phyloP scores from a whole-genome alignment of 2,113 vertebrate genomes.

The Aplodontia rufa region DNA sequence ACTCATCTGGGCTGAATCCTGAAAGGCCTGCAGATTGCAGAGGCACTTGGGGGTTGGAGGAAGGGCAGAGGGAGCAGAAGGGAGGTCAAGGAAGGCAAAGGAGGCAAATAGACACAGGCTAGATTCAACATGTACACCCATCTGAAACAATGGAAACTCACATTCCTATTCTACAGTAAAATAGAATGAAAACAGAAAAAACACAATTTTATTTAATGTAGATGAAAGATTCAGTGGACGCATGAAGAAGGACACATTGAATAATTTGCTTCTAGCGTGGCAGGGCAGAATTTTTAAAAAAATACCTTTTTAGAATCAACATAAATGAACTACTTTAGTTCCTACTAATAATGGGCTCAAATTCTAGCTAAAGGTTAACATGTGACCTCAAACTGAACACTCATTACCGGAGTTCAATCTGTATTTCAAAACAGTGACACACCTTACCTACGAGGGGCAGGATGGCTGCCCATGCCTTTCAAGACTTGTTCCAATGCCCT shows the following conservation, averaged over 20 bases:
- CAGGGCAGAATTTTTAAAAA: not conserved
- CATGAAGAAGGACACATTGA: not conserved
- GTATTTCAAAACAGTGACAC: not conserved
- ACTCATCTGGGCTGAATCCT: not conserved
- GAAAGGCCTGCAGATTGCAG: not conserved
- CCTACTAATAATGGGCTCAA: not conserved
- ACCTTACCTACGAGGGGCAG: not conserved
- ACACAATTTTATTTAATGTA: not conserved
- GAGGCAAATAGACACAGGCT: not conserved
- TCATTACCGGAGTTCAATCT: not conserved
- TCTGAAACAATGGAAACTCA: not conserved
- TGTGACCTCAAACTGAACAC: not conserved
- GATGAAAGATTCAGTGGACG: not conserved
- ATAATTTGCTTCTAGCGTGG: not conserved
- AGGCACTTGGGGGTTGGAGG: not conserved
- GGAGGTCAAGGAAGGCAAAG: not conserved
- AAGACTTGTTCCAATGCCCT: not conserved
- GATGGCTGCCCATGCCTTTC: not conserved
- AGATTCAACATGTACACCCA: not conserved
- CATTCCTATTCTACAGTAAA: not conserved
- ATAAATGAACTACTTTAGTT: not conserved
- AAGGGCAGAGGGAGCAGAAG: not conserved
- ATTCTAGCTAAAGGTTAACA: not conserved
- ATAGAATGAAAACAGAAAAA: not conserved
- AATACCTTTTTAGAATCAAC: not conserved